Conservation (phyloP, 2,888 invertebrate genomes). For the Melolontha melolontha region DNA sequence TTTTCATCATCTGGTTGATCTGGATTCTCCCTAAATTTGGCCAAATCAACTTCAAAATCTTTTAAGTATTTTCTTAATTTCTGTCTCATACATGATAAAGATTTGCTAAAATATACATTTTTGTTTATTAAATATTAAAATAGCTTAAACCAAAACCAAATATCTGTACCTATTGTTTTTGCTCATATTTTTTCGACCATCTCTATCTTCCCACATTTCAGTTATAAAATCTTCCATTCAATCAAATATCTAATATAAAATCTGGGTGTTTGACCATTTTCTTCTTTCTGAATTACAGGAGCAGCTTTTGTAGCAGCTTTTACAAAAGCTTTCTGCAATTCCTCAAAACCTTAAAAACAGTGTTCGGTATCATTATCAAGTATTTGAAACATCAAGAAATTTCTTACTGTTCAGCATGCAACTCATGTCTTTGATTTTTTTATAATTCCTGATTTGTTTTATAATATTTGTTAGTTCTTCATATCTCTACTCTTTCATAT, state of each 20-base stretch:
- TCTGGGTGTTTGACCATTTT: constrained; percentile 90
- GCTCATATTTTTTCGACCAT: constrained; percentile 71
- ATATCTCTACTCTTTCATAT: constrained; percentile 96
- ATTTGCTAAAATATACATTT: constrained; percentile 74
- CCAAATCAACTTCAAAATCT: constrained; percentile 90
- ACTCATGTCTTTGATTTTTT: constrained; percentile 98
- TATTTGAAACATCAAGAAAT: neutral
- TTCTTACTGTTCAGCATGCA: constrained; percentile 87
- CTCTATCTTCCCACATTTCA: constrained; percentile 95
- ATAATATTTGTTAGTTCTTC: constrained; percentile 94
- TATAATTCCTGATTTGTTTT: constrained; percentile 92
- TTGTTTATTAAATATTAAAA: neutral
- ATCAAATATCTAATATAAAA: constrained; percentile 89
- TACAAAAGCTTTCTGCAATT: constrained; percentile 88
- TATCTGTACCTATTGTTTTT: constrained; percentile 61
- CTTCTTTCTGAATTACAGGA: constrained; percentile 94
- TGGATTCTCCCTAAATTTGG: constrained; percentile 87
- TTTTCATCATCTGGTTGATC: constrained; percentile 86
- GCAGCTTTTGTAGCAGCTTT: too few relatives aligned
- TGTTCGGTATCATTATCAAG: neutral
- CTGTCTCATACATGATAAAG: constrained; percentile 92
- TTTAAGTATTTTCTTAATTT: constrained; percentile 95
- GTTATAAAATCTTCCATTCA: constrained; percentile 91
- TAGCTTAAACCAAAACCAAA: neutral
- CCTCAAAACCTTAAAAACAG: constrained; percentile 83